These are phyloP conservation scores for Ifrita kowaldi DNA, from an alignment of 2,113 vertebrate species.

Conservation along the genomic window DNA sequence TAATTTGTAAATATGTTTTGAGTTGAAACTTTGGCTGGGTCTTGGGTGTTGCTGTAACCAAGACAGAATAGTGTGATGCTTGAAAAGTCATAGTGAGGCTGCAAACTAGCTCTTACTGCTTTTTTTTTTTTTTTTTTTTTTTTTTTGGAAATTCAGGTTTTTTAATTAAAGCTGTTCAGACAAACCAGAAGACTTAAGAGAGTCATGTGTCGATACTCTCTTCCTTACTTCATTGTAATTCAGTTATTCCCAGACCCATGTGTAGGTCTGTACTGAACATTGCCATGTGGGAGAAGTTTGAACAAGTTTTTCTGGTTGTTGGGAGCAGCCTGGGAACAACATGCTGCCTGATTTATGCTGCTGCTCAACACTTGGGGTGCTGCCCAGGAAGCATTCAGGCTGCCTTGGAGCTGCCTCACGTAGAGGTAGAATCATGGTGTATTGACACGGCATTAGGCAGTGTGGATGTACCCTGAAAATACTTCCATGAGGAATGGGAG, in stretches of 20 bases:
- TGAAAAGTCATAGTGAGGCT: not conserved
- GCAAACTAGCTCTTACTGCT: not conserved
- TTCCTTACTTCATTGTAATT: not conserved
- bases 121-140: not conserved
- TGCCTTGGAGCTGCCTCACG: not conserved
- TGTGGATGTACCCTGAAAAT: not conserved
- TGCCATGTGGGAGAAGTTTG: not conserved
- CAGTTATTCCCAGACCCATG: not conserved
- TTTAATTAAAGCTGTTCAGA: not conserved
- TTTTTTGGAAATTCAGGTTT: not conserved
- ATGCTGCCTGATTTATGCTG: not conserved
- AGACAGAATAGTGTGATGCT: not conserved
- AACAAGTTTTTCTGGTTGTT: constrained; percentile 50
- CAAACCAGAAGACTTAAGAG: not conserved
- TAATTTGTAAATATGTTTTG: not conserved
- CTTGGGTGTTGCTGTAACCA: fast-evolving
- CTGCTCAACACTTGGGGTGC: not conserved
- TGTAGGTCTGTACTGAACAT: not conserved
- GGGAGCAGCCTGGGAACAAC: not conserved
- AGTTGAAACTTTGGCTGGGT: not conserved
- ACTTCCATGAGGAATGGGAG: not conserved
- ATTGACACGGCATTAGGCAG: fast-evolving
- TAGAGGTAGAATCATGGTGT: fast-evolving
- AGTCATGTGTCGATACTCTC: not conserved
- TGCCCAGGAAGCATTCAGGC: not conserved